Conservation (phyloP, 2,113 vertebrate species). For the Ahaetulla prasina region DNA sequence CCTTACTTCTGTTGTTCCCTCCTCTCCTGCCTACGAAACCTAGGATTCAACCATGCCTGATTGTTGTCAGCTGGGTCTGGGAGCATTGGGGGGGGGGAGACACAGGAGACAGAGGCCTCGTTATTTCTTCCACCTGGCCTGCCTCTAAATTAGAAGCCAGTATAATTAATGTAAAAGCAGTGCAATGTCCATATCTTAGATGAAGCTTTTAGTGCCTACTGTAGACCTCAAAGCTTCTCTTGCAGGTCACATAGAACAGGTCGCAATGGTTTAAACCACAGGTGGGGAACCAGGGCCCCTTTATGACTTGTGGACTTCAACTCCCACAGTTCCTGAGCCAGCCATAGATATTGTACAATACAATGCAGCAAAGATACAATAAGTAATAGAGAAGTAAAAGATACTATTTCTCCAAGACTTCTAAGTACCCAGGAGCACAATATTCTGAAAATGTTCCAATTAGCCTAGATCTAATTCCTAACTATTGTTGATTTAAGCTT, state of each 20-base stretch:
- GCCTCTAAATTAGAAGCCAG: neutral
- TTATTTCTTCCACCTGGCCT: too few relatives aligned
- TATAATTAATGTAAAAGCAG: neutral
- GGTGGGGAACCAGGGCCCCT: neutral
- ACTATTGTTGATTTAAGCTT: neutral
- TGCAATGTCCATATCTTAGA: neutral
- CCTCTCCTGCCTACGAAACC: too few relatives aligned
- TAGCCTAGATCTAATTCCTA: neutral
- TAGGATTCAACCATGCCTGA: too few relatives aligned
- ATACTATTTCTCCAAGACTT: neutral
- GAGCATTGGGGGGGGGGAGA: too few relatives aligned
- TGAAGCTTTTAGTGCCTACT: neutral
- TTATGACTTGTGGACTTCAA: neutral
- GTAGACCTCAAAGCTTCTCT: neutral
- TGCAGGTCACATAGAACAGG: neutral
- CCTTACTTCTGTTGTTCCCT: too few relatives aligned
- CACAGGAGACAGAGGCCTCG: too few relatives aligned
- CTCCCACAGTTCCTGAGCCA: neutral
- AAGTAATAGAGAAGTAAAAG: neutral
- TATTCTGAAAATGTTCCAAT: neutral
- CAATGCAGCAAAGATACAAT: neutral
- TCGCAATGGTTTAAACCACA: neutral
- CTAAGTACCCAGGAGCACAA: neutral
- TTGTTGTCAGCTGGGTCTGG: too few relatives aligned
- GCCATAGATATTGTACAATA: neutral